Conservation (phyloP, 2,113 vertebrate species). For the Calypte anna region DNA sequence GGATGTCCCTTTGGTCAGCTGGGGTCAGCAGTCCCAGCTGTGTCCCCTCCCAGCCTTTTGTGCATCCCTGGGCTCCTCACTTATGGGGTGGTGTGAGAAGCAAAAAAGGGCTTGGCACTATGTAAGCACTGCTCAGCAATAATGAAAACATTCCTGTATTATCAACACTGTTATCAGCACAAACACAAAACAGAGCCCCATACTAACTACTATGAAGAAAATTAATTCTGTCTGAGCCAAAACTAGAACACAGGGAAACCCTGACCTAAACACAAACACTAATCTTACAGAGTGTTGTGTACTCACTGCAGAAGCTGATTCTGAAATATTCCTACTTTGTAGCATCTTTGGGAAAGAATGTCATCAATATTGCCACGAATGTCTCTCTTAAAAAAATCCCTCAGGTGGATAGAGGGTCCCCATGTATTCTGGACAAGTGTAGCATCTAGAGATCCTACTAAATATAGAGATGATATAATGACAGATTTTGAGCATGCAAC, state of each 20-base stretch:
- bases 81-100: not conserved
- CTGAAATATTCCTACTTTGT: not conserved
- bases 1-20: too few relatives aligned
- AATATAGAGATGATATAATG: not conserved
- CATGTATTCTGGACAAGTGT: not conserved
- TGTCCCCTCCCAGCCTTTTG: not conserved
- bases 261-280: not conserved
- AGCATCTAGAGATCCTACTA: not conserved
- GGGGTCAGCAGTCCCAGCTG: not conserved
- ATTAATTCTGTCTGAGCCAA: not conserved
- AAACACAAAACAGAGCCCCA: not conserved
- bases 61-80: too few relatives aligned
- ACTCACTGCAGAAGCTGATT: not conserved
- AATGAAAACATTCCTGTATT: not conserved
- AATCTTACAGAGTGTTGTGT: not conserved
- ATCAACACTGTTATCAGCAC: not conserved
- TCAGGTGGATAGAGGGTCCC: rapidly evolving
- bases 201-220: not conserved
- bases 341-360: not conserved
- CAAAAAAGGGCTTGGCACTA: not conserved
- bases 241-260: not conserved
- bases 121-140: not conserved
- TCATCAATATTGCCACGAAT: not conserved
- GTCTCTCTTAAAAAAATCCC: rapidly evolving
- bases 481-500: not conserved